These are phyloP conservation scores for Pinctada fucata DNA, from an alignment of 2,888 invertebrate species.

Conservation along the genomic window DNA sequence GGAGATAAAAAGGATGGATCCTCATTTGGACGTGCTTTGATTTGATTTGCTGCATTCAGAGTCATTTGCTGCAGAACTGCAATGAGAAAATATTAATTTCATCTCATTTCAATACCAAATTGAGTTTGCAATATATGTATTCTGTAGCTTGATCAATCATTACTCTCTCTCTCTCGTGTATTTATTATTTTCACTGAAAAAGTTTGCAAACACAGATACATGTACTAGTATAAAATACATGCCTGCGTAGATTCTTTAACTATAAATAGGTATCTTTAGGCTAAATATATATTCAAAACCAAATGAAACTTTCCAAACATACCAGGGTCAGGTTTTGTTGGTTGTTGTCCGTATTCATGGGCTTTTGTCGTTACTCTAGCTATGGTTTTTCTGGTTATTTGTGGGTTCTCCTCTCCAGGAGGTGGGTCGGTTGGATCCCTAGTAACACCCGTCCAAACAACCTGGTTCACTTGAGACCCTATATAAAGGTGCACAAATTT, in stretches of 20 bases:
- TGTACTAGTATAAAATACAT: no score
- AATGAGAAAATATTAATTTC: neutral
- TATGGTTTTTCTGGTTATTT: slow-evolving; percentile 66
- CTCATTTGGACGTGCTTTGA: slow-evolving; percentile 44
- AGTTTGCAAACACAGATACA: no score
- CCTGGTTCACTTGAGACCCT: slow-evolving; percentile 66
- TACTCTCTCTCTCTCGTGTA: no score
- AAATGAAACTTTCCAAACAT: slow-evolving; percentile 31
- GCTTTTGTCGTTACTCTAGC: slow-evolving; percentile 64
- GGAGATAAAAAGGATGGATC: slow-evolving; percentile 62
- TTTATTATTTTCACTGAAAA: no score
- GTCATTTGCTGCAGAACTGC: slow-evolving; percentile 54
- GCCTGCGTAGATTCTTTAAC: no score
- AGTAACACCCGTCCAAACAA: slow-evolving; percentile 66
- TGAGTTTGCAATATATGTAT: no score
- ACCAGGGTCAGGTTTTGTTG: slow-evolving; percentile 61
- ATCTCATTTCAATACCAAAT: no score
- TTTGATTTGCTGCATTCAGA: slow-evolving; percentile 52
- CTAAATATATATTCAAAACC: no score
- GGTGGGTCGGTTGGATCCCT: slow-evolving; percentile 67
- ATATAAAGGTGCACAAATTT: neutral
- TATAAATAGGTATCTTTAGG: no score
- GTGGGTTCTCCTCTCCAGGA: slow-evolving; percentile 60
- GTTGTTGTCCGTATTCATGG: slow-evolving; percentile 60
- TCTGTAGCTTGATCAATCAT: no score